Evolutionary conservation across 2,113 vertebrate species (phyloP).

Genomic region (Electrona antarctica): DNA sequence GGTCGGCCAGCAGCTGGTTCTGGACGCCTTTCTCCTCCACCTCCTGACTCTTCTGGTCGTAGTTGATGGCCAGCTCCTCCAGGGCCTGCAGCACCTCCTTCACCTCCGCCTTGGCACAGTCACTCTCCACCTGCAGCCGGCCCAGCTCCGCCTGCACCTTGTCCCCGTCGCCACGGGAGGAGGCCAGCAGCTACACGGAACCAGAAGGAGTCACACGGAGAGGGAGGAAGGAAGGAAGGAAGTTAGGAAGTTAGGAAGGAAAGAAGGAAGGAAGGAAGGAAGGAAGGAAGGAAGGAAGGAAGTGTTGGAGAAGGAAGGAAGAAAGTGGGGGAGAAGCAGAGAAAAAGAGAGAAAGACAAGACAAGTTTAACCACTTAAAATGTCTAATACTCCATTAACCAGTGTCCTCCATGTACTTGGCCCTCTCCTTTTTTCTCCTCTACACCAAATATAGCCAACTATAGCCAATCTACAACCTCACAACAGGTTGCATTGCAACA

Average conservation of each 20-base stretch:
- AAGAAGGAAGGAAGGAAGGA: neutral
- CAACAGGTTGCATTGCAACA: too few relatives aligned
- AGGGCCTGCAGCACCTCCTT: slow-evolving; percentile 91
- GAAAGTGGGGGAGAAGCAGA: neutral
- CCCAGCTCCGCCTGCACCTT: slow-evolving; percentile 87
- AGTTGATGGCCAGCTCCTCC: slow-evolving; percentile 91
- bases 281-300: neutral
- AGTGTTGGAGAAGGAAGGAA: too few relatives aligned
- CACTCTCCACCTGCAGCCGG: slow-evolving; percentile 85
- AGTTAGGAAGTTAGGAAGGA: neutral
- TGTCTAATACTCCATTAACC: neutral
- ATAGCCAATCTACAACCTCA: too few relatives aligned
- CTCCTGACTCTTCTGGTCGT: slow-evolving; percentile 92
- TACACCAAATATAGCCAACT: too few relatives aligned
- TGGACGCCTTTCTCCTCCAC: slow-evolving; percentile 89
- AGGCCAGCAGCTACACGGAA: slow-evolving; percentile 79
- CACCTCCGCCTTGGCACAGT: slow-evolving; percentile 88
- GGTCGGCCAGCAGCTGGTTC: slow-evolving; percentile 87
- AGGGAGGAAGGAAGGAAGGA: neutral
- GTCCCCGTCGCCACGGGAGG: slow-evolving; percentile 85
- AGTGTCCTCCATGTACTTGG: too few relatives aligned
- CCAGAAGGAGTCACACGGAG: too few relatives aligned
- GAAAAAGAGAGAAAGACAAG: neutral
- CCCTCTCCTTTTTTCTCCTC: too few relatives aligned
- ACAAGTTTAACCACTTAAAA: neutral